phyloP scores from a whole-genome alignment of 2,797 vertebrate genomes.

The Notoglanidium macrostoma region DNA sequence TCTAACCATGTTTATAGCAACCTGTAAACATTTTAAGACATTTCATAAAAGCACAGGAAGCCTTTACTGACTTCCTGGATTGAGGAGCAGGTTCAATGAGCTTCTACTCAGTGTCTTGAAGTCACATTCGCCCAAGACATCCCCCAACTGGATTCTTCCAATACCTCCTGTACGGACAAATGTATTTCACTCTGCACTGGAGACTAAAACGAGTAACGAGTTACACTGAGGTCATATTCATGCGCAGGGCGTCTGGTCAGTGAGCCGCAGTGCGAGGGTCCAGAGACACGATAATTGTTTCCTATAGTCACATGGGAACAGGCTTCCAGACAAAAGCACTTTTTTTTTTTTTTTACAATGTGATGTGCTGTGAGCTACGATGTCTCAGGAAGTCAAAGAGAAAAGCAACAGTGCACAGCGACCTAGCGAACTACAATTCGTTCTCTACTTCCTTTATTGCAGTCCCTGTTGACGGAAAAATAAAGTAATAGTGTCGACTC shows the following conservation, averaged over 20 bases:
- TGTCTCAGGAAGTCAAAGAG: background rate
- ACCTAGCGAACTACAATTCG: background rate
- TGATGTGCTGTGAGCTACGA: background rate
- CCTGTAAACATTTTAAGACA: conserved; percentile 5
- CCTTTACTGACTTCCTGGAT: background rate
- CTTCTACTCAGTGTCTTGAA: background rate
- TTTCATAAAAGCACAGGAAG: background rate
- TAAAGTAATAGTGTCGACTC: background rate
- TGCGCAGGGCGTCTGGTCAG: background rate
- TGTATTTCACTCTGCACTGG: background rate
- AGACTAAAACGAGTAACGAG: conserved; percentile 1
- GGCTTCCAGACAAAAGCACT: conserved; percentile 9
- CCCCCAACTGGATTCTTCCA: background rate
- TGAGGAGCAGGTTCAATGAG: conserved; percentile 10
- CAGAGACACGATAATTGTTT: conserved; percentile 22
- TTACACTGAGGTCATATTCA: conserved; percentile 3
- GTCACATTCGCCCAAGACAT: background rate
- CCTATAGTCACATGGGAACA: background rate
- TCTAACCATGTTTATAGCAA: background rate
- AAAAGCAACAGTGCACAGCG: background rate
- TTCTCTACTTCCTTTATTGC: background rate
- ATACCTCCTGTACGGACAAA: background rate
- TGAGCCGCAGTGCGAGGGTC: background rate
- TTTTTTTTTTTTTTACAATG: background rate
- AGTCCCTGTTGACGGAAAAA: background rate